These are phyloP conservation scores for Agrypnia vestita DNA, from an alignment of 1,140 invertebrate species.

Conservation along the genomic window DNA sequence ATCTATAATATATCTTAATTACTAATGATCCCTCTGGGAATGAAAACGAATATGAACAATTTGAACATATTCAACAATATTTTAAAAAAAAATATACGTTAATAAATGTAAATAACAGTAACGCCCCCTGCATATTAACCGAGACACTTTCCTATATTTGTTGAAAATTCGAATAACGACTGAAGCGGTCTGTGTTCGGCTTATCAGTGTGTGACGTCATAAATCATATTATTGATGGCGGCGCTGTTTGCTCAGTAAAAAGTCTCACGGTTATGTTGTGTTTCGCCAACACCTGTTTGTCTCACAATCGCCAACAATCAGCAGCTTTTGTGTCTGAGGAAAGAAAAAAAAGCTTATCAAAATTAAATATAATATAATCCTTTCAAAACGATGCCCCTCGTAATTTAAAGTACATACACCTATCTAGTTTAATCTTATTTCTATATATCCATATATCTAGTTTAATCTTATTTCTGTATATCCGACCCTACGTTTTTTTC, in stretches of 20 bases:
- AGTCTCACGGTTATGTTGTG: constrained; percentile 21
- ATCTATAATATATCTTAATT: no score
- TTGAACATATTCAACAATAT: no score
- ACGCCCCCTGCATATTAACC: no score
- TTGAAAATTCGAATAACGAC: no score
- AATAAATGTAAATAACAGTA: no score
- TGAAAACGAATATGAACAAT: no score
- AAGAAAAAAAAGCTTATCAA: constrained; percentile 11
- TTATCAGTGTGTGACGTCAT: constrained; percentile 24
- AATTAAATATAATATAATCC: constrained; percentile 9
- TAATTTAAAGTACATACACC: not conserved
- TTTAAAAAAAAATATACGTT: no score
- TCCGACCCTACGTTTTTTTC: not conserved
- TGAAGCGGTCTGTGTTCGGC: not conserved
- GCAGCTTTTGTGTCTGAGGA: not conserved
- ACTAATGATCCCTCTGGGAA: no score
- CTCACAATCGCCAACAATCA: not conserved
- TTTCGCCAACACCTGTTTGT: constrained; percentile 26
- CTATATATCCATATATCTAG: no score
- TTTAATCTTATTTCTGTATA: no score
- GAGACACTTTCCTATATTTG: no score
- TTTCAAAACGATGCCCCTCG: not conserved
- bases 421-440: not conserved
- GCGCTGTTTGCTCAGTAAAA: constrained; percentile 11
- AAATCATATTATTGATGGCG: constrained; percentile 29